A percentile compares a stretch with the other conserved stretches of the same genome.
phyloP scores from a whole-genome alignment of 1,140 invertebrate genomes.

The Drosophila aff. region DNA sequence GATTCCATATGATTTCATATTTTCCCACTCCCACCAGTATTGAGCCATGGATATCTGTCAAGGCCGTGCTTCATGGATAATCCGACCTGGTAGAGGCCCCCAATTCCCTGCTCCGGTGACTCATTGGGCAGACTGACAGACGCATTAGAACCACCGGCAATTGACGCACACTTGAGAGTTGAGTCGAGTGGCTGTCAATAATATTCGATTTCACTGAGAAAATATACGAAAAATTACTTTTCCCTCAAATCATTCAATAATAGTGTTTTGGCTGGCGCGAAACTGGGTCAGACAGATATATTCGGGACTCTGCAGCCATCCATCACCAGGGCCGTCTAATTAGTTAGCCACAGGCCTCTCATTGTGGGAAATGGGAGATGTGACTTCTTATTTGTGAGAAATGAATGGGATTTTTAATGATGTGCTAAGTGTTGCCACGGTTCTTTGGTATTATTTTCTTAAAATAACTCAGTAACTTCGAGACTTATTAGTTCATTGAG shows the following conservation, averaged over 20 bases:
- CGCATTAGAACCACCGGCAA: constrained; percentile 41
- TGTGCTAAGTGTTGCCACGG: constrained; percentile 48
- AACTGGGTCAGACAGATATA: constrained; percentile 64
- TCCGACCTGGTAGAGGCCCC: constrained; percentile 35
- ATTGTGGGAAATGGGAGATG: constrained; percentile 37
- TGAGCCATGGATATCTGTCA: too few relatives aligned
- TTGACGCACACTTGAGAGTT: constrained; percentile 68
- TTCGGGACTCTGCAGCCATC: constrained; percentile 50
- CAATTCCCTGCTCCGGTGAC: constrained; percentile 16
- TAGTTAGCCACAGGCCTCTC: constrained; percentile 46
- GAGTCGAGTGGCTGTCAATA: constrained; percentile 76
- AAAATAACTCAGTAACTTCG: constrained; percentile 11
- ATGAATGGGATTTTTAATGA: constrained; percentile 58
- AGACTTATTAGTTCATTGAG: neutral
- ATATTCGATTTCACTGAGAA: constrained; percentile 44
- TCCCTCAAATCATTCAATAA: constrained; percentile 67
- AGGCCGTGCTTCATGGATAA: constrained; percentile 27
- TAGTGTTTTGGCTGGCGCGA: constrained; percentile 52
- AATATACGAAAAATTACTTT: constrained; percentile 23
- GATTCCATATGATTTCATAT: neutral
- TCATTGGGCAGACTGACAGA: constrained; percentile 49
- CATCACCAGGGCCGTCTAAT: constrained; percentile 72
- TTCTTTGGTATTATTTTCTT: constrained; percentile 3
- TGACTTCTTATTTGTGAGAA: constrained; percentile 14
- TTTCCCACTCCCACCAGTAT: neutral